These are phyloP conservation scores for Acanthosoma haemorrhoidale DNA, from an alignment of 2,888 invertebrate genomes.

Conservation along the genomic window DNA sequence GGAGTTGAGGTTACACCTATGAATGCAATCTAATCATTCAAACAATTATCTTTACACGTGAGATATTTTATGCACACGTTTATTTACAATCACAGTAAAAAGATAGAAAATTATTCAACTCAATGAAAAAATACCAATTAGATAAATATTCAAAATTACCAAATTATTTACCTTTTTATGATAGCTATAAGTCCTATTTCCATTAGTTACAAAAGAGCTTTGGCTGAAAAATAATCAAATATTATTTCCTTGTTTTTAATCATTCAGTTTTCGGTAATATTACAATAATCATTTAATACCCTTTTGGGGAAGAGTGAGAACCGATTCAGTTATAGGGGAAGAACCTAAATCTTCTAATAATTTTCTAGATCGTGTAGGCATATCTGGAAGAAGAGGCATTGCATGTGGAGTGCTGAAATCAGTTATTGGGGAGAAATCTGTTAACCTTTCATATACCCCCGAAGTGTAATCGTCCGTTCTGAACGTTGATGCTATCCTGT, in stretches of 20 bases:
- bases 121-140: no score
- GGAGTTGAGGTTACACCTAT: no score
- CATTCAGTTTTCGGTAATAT: not conserved
- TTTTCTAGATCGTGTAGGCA: slow-evolving; percentile 53
- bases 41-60: no score
- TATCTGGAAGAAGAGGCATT: slow-evolving; percentile 55
- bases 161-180: slow-evolving; percentile 9
- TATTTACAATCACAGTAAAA: no score
- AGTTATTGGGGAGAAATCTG: slow-evolving; percentile 48
- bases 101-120: no score
- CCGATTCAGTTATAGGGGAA: slow-evolving; percentile 46
- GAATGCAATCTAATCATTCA: no score
- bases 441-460: slow-evolving; percentile 47
- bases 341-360: slow-evolving; percentile 49
- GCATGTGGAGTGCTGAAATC: slow-evolving; percentile 49
- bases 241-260: slow-evolving; percentile 1
- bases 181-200: slow-evolving; percentile 4
- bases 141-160: no score
- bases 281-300: slow-evolving; percentile 42
- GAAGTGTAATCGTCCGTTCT: slow-evolving; percentile 48
- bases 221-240: slow-evolving; percentile 22
- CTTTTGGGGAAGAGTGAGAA: slow-evolving; percentile 44
- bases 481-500: slow-evolving; percentile 49
- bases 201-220: slow-evolving; percentile 31
- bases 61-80: no score